phyloP scores from a whole-genome alignment of 1,140 invertebrate genomes.

The Apis dorsata region DNA sequence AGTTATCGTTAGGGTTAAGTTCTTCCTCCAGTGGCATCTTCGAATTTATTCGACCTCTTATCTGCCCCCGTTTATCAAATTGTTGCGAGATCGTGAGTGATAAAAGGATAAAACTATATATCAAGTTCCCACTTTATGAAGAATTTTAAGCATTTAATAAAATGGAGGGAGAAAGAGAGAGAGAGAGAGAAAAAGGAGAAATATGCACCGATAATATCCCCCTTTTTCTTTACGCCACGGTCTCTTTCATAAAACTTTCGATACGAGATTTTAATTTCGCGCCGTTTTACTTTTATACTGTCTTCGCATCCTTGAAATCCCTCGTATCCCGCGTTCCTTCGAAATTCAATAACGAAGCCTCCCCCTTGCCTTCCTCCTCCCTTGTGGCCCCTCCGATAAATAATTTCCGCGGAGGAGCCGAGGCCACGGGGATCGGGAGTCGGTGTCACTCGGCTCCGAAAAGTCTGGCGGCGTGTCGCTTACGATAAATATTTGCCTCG shows the following conservation, averaged over 20 bases:
- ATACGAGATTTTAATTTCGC: background rate
- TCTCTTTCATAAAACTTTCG: background rate
- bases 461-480: conserved; percentile 16
- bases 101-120: no score
- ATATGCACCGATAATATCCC: background rate
- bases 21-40: no score
- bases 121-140: no score
- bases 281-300: background rate
- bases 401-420: background rate
- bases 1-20: no score
- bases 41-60: no score
- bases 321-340: background rate
- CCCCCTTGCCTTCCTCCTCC: no score
- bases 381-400: background rate
- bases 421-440: background rate
- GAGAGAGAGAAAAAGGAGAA: background rate
- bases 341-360: conserved; percentile 2
- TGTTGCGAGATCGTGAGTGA: no score
- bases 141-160: no score
- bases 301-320: background rate
- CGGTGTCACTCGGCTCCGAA: conserved; percentile 2
- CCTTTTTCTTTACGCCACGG: no score
- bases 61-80: no score
- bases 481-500: conserved; percentile 29
- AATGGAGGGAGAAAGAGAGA: no score